These are phyloP conservation scores for Dendronephthya gigantea DNA, from an alignment of 64 coral and sea anemone species.

Conservation along the genomic window DNA sequence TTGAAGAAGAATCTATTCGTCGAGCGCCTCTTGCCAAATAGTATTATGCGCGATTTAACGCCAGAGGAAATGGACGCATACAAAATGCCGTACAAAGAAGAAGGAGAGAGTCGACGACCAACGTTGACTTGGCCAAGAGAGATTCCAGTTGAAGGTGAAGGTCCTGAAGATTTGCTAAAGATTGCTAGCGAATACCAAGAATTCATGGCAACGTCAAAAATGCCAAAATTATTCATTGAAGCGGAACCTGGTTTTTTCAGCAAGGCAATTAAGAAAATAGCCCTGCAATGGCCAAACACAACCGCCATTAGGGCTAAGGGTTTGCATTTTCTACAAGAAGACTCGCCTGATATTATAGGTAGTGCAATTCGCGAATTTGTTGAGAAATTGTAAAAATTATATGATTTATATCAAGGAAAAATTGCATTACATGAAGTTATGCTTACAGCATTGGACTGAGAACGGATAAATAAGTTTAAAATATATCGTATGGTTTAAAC, in stretches of 20 bases:
- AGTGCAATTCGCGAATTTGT: neutral
- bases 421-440: neutral
- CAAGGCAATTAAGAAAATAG: neutral
- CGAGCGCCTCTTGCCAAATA: neutral
- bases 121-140: constrained; percentile 13
- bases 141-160: neutral
- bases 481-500: too few relatives aligned
- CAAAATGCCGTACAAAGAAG: neutral
- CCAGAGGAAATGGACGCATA: neutral
- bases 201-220: neutral
- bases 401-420: neutral
- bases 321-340: constrained; percentile 2
- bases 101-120: neutral
- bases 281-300: neutral
- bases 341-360: neutral
- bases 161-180: neutral
- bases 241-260: neutral
- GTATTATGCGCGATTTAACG: neutral
- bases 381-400: neutral
- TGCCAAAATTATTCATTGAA: constrained; percentile 12
- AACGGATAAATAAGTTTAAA: too few relatives aligned
- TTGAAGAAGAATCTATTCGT: constrained; percentile 16
- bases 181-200: neutral
- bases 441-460: neutral
- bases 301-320: neutral